Evolutionary conservation across 1,140 invertebrate species (phyloP), one percentile per base, ranked within the genome.

Genomic region (Anoplophora glabripennis): DNA sequence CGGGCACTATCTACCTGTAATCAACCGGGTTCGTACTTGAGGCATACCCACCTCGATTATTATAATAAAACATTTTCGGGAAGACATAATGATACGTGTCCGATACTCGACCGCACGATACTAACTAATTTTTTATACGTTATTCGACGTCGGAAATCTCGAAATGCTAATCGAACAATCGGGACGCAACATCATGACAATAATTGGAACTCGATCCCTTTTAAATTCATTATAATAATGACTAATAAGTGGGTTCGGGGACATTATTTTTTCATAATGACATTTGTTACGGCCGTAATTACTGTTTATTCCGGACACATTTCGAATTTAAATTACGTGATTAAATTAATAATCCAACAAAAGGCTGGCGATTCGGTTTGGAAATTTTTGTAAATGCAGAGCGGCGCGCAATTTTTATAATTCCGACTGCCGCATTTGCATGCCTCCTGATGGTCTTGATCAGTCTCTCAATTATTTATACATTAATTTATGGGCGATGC

Each of bases 221-320:
- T 54, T 57, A 53, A 62, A 62, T 62, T 62, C 55, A 58, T 62
- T 62, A 62, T 62, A 49, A 54, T 62, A 62, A 57, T 62, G 56
- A 54, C 44, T 58, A 62, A 62, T 62, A 48, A 62, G 49, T 41
- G 35, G 60, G 54, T 62, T 44, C 40, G 47, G 34, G 21, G 55
- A 62, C 54, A 57, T 62, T 58, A 51, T 58, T 58, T 58, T 58
- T 49, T 57, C 60, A 57, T 57, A 61, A 61, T 55, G 52, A 61
- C 59, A 52, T 61, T 55, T 61, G 59, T 45, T 53, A 58, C 37
- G 33, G 21, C 38, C 47, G 38, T 58, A 58, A 58, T 58, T 53
- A 59, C 53, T 38, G 57, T 36, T 45, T 48, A 53, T 53, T 34
- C 17, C 42, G 17, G 38, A 28, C 51, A 21, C 21, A 53, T 47